Evolutionary conservation across 2,113 vertebrate species (phyloP).

Genomic region (Crotophaga sulcirostris): DNA sequence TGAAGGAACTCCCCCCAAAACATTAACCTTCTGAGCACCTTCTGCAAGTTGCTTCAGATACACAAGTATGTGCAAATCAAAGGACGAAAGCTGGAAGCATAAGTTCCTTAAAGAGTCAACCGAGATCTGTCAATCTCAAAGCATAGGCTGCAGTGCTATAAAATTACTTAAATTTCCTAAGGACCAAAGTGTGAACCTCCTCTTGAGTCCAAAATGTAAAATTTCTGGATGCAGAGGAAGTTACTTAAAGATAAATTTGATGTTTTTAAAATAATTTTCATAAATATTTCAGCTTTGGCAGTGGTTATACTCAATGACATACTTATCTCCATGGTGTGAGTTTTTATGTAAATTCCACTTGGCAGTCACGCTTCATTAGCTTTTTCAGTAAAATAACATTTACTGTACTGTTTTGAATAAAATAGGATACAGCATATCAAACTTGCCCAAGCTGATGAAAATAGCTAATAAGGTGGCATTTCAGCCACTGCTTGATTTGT

Average conservation of each 20-base stretch:
- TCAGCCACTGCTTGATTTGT: neutral
- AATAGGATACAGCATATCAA: neutral
- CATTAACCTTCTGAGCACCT: neutral
- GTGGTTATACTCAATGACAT: neutral
- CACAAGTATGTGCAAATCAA: neutral
- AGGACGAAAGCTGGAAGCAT: neutral
- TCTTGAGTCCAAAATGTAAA: neutral
- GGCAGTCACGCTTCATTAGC: neutral
- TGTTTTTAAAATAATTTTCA: neutral
- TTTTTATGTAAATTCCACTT: neutral
- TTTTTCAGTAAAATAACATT: neutral
- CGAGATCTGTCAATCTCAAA: neutral
- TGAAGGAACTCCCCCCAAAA: neutral
- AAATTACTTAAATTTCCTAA: neutral
- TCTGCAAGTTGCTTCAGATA: neutral
- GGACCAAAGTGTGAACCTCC: neutral
- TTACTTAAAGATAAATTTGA: neutral
- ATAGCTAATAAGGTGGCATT: neutral
- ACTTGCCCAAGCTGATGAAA: neutral
- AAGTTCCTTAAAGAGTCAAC: neutral
- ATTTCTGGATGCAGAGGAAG: neutral
- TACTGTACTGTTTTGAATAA: neutral
- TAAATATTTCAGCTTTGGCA: neutral
- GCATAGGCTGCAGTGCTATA: neutral
- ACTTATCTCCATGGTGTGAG: neutral